Evolutionary conservation across 2,797 vertebrate genomes (phyloP), one percentile per base, ranked within the genome.

Genomic region (Phoeniculus purpureus): DNA sequence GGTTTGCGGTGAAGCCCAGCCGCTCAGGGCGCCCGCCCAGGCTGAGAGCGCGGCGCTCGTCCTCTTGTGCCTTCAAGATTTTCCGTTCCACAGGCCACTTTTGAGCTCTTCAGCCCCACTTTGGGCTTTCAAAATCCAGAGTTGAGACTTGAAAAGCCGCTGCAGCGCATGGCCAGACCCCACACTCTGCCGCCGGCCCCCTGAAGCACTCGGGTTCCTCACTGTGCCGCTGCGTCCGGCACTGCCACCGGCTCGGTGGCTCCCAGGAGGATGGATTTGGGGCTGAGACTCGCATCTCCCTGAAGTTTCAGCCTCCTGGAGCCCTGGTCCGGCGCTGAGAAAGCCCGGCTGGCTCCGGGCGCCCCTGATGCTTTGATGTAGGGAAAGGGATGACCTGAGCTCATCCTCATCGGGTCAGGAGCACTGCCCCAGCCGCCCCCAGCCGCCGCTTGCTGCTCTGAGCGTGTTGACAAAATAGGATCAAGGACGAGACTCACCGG

Each of bases 101-200:
- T 31, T 12, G 3, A 5, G 67, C 45, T 54, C n/a, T 18, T 18
- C 14, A 40, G 5, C 40, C 1, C n/a, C 3, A 0, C 0, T 4
- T 71, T 87, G 52, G 87, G 79, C 91, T 56, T 29, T 40, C 23
- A 5, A 12, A 65, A 79, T 1, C 37, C 60, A 2, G 95, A 97
- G 97, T 96, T 96, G 96, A 94, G 93, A 90, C 96, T 82, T 95
- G 97, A 97, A 97, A 97, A 94, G 64, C 87, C 71, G 81, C 93
- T 72, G 4, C 73, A 71, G 92, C 25, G 85, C 96, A 93, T 91
- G 96, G 94, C 4, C 81, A 15, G 62, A 70, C 60, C 20, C 67
- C 93, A 29, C 93, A 4, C 15, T 10, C 40, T 31, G 2, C 86
- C 82, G 74, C 6, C 79, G 4, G 74, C 72, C 68, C 59, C 7